Evolutionary conservation across 64 coral and sea anemone genomes (phyloP).

Genomic region (Platygyra sinensis): DNA sequence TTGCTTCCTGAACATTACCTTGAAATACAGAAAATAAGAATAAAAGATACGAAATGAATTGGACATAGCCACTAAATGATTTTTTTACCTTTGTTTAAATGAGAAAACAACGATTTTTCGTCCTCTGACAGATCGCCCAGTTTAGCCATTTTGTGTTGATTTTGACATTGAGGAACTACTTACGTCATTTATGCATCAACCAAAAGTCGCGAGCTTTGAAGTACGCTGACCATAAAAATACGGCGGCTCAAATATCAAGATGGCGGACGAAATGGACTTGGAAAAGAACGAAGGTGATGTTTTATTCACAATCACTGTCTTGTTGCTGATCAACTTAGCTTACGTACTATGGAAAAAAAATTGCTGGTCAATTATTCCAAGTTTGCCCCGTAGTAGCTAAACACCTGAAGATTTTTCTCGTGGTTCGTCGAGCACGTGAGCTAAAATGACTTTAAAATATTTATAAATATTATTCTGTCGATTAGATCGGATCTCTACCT

Average conservation of each 20-base stretch:
- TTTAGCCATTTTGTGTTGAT: slow-evolving; percentile 22
- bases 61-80: background rate
- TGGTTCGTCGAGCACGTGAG: too few species aligned
- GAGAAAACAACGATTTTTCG: slow-evolving; percentile 34
- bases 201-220: background rate
- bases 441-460: too few species aligned
- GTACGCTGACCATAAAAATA: background rate
- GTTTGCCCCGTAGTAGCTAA: too few species aligned
- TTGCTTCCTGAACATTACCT: slow-evolving; percentile 67
- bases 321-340: too few species aligned
- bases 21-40: background rate
- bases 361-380: too few species aligned
- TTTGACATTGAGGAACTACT: background rate
- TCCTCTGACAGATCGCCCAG: slow-evolving; percentile 20
- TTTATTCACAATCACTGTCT: too few species aligned
- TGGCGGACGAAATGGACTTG: slow-evolving; percentile 50
- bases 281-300: slow-evolving; percentile 1
- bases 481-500: too few species aligned
- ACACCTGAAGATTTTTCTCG: too few species aligned
- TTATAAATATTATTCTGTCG: too few species aligned
- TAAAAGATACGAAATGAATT: background rate
- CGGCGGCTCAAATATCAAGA: slow-evolving; percentile 32
- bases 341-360: too few species aligned
- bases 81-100: slow-evolving; percentile 46
- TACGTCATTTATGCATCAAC: background rate